phyloP scores from a whole-genome alignment of 1,140 invertebrate genomes.

The Camponotus vicinus region DNA sequence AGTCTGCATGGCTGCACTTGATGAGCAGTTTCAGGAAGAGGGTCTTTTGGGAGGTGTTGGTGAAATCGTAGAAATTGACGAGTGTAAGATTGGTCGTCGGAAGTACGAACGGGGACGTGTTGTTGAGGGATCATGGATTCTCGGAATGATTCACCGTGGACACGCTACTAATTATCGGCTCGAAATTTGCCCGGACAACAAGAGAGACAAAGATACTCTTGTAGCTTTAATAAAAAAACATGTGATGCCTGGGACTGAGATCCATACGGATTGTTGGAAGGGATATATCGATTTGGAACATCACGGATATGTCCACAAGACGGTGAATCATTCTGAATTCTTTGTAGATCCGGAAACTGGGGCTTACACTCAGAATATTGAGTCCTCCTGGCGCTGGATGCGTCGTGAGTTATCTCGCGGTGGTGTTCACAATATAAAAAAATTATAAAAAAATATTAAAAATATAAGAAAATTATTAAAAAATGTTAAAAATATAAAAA shows the following conservation, averaged over 20 bases:
- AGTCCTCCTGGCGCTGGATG: background rate
- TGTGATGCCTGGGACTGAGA: background rate
- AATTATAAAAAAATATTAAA: background rate
- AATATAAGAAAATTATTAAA: background rate
- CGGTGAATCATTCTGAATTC: background rate
- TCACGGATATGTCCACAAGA: background rate
- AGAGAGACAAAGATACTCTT: background rate
- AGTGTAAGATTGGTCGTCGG: background rate
- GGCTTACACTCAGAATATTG: too few relatives aligned
- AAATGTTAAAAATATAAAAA: background rate
- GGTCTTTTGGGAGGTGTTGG: background rate
- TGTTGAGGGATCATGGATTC: background rate
- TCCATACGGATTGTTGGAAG: constrained; percentile 19
- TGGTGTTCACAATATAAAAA: background rate
- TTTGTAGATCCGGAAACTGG: background rate
- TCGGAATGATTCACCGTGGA: background rate
- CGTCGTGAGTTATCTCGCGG: background rate
- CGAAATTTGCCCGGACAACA: background rate
- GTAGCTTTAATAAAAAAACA: constrained; percentile 1
- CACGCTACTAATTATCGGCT: background rate
- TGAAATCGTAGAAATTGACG: background rate
- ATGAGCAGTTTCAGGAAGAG: background rate
- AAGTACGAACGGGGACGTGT: background rate
- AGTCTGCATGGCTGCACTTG: background rate
- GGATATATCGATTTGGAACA: background rate